These are phyloP conservation scores for Venusia cambrica DNA, from an alignment of 2,888 invertebrate species.

Conservation along the genomic window DNA sequence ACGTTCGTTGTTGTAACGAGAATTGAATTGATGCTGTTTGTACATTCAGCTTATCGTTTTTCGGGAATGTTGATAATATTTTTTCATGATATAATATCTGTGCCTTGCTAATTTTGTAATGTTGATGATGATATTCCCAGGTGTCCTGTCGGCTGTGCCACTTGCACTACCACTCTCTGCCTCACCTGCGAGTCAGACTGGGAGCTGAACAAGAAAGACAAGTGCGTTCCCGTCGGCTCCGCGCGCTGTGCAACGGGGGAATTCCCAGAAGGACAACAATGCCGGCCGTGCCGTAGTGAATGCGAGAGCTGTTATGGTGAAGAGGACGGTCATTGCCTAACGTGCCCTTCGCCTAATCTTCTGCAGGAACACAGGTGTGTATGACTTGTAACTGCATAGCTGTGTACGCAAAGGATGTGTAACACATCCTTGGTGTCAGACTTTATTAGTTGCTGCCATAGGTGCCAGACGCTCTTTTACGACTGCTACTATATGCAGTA, in stretches of 20 bases:
- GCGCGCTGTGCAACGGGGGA: constrained; percentile 85
- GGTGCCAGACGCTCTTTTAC: too few species aligned
- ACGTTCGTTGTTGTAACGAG: too few species aligned
- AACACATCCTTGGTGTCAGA: too few species aligned
- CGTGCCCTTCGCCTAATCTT: constrained; percentile 87
- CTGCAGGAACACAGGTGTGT: constrained; percentile 81
- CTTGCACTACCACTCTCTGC: constrained; percentile 87
- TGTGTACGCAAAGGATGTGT: too few species aligned
- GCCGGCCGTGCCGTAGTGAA: constrained; percentile 87
- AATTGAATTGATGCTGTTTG: too few species aligned
- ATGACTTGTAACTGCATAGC: too few species aligned
- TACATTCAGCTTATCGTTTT: too few species aligned
- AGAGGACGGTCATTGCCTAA: constrained; percentile 86
- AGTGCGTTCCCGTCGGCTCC: constrained; percentile 86
- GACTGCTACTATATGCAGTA: too few species aligned
- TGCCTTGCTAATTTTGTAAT: too few species aligned
- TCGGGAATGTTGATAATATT: too few species aligned
- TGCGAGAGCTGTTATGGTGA: constrained; percentile 92
- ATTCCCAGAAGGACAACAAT: constrained; percentile 82
- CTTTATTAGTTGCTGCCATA: too few species aligned
- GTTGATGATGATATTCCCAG: constrained; percentile 44
- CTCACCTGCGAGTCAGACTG: constrained; percentile 87
- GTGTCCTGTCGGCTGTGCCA: constrained; percentile 89
- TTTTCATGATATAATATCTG: constrained; percentile 4
- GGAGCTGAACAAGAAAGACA: constrained; percentile 87